Evolutionary conservation across 2,888 invertebrate species (phyloP), one percentile per base, ranked within the genome.

Genomic region (Tipula unca): DNA sequence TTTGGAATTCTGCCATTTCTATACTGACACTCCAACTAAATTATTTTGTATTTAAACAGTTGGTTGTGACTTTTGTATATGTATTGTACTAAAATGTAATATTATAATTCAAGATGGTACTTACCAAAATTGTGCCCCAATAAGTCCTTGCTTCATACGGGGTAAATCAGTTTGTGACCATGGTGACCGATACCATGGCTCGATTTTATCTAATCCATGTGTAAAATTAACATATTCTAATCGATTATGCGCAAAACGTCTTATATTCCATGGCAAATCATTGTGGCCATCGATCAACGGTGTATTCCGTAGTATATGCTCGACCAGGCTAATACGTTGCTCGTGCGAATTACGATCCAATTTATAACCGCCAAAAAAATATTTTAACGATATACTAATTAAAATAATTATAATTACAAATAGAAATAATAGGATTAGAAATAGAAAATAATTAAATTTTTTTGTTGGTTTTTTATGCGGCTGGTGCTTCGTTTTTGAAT

Each of bases 121-220:
- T 89, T 88, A 91, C 96, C 96, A 96, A 90, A 96, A 96, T 93
- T 98, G 98, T 87, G 97, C 98, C 87, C 97, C 97, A 86, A 98
- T 94, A 89, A 95, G 94, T 86, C 97, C 97, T 88, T 94, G 93
- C 88, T 94, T 93, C 88, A 97, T 92, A 89, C 97, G 93, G 86
- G 96, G 95, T 88, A 98, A 95, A 91, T 98, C 98, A 32, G 98
- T 98, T 90, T 98, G 98, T 88, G 97, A 96, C 97, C 97, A 97
- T 91, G 94, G 94, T 90, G 95, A 96, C 88, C 94, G 93, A 88
- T 95, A 94, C 97, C 97, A 97, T 87, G 96, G 96, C 89, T 96
- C 95, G 88, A 89, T 89, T 86, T 90, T 89, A 87, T 90, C 89
- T 84, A 90, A 87, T 86, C 90, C 89, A 85, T 89, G 88, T 85